A percentile compares a stretch with the other conserved stretches of the same genome.
Conservation (phyloP, 2,888 invertebrate genomes). For the Cyaniris semiargus region DNA sequence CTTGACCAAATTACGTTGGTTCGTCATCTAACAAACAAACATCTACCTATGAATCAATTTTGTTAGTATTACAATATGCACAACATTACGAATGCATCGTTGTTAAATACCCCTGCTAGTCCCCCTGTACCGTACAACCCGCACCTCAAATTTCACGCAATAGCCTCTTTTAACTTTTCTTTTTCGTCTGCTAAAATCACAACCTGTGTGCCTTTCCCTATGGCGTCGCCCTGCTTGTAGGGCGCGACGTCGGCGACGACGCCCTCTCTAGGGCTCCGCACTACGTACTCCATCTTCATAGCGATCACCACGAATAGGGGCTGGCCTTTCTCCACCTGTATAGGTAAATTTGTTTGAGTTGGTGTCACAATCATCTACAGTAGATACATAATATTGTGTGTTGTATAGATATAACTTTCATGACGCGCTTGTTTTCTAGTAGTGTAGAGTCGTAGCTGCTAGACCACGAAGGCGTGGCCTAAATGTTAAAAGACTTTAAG, state of each 20-base stretch:
- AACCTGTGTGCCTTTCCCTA: slow-evolving; percentile 86
- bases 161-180: slow-evolving; percentile 36
- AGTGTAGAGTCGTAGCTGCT: too few species aligned
- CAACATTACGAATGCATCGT: neutral
- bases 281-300: slow-evolving; percentile 99
- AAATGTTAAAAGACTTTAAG: too few species aligned
- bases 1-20: neutral
- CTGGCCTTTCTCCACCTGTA: slow-evolving; percentile 90
- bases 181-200: slow-evolving; percentile 77
- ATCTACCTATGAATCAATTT: neutral
- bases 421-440: too few species aligned
- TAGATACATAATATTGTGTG: too few species aligned
- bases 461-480: too few species aligned
- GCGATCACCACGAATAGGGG: slow-evolving; percentile 96
- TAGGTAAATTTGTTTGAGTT: too few species aligned
- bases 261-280: slow-evolving; percentile 91
- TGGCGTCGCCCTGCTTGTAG: slow-evolving; percentile 89
- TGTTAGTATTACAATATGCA: neutral
- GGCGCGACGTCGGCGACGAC: slow-evolving; percentile 85
- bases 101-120: neutral
- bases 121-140: neutral
- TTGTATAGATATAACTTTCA: too few species aligned
- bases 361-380: too few species aligned
- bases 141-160: neutral
- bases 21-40: too few species aligned